phyloP scores from a whole-genome alignment of 2,797 vertebrate species.

The Poeciliopsis gracilis region DNA sequence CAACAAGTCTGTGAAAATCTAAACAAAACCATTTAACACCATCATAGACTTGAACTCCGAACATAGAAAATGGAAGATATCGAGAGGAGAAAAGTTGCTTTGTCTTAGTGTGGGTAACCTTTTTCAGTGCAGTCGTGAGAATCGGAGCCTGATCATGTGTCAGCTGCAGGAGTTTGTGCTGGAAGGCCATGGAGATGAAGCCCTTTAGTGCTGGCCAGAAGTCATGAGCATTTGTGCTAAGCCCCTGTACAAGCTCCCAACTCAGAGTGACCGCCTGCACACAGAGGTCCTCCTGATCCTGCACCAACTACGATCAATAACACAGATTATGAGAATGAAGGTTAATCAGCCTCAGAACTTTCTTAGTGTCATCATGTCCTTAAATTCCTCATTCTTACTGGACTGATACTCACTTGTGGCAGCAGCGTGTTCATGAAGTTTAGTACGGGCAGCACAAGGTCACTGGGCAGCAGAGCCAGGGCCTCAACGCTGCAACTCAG shows the following conservation, averaged over 20 bases:
- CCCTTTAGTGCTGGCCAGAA: constrained; percentile 93
- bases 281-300: constrained; percentile 81
- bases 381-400: background rate
- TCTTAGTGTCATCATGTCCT: background rate
- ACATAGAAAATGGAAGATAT: background rate
- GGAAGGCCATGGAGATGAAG: constrained; percentile 87
- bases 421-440: constrained; percentile 84
- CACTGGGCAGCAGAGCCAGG: constrained; percentile 87
- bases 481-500: constrained; percentile 80
- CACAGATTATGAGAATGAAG: background rate
- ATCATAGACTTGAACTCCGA: background rate
- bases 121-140: constrained; percentile 81
- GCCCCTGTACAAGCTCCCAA: constrained; percentile 88
- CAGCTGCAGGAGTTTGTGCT: constrained; percentile 80
- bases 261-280: constrained; percentile 84
- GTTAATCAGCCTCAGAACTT: background rate
- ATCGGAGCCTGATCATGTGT: constrained; percentile 76
- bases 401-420: constrained; percentile 81
- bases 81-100: background rate
- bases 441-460: constrained; percentile 87
- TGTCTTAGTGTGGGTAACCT: constrained; percentile 75
- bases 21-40: constrained; percentile 11
- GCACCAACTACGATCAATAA: constrained; percentile 76
- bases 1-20: constrained; percentile 87
- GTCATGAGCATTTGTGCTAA: constrained; percentile 89